Percentiles rank a stretch among this genome's conserved stretches.
Evolutionary conservation across 2,888 invertebrate genomes (phyloP).

Genomic region (Coelopa pilipes): DNA sequence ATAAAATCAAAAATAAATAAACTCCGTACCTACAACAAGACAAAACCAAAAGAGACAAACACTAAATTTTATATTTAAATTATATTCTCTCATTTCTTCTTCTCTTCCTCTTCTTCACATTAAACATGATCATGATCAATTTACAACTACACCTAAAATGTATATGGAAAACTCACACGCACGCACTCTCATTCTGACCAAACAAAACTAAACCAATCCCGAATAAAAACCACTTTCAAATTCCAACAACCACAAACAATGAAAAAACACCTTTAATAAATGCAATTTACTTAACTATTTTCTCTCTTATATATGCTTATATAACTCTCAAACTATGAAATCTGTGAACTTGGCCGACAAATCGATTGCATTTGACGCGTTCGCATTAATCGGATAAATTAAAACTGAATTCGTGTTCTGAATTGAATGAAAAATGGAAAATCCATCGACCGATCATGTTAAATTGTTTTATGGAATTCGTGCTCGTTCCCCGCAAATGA

Average conservation of each 20-base stretch:
- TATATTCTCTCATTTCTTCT: conserved; percentile 65
- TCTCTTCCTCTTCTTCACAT: conserved; percentile 62
- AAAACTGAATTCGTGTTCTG: conserved; percentile 15
- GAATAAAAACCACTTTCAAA: conserved; percentile 18
- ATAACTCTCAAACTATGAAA: conserved; percentile 35
- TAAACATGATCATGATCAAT: background rate
- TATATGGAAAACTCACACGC: conserved; percentile 37
- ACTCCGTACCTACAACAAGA: conserved; percentile 33
- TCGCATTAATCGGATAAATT: background rate
- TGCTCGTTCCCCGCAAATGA: conserved; percentile 50
- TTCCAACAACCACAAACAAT: conserved; percentile 28
- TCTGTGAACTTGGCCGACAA: conserved; percentile 38
- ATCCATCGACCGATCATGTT: too few relatives aligned
- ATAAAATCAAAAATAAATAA: conserved; percentile 29
- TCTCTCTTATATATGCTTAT: conserved; percentile 28
- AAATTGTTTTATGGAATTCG: background rate
- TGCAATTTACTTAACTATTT: conserved; percentile 23
- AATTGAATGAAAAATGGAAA: conserved; percentile 8
- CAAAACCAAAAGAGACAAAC: conserved; percentile 45
- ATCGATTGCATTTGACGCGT: conserved; percentile 41
- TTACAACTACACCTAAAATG: conserved; percentile 46
- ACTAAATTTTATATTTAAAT: conserved; percentile 62
- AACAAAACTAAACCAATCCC: conserved; percentile 28
- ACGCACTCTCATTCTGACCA: conserved; percentile 25
- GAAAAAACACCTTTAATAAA: conserved; percentile 10